These are phyloP conservation scores for Coelinius sp. DNA, from an alignment of 2,888 invertebrate species.

Conservation along the genomic window DNA sequence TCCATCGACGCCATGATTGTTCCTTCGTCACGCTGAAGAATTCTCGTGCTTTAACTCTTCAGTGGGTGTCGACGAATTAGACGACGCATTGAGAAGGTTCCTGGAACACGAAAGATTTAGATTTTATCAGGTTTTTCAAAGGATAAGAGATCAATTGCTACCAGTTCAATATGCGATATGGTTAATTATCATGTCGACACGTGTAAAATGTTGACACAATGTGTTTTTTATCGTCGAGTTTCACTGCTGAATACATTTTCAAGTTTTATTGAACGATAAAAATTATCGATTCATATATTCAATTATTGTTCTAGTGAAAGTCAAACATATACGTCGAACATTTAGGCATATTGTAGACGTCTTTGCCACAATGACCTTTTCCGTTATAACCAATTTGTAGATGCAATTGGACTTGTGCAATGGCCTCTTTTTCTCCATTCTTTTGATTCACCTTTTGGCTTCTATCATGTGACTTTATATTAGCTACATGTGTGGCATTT, in stretches of 20 bases:
- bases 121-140: not conserved
- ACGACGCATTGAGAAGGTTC: constrained; percentile 20
- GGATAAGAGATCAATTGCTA: not conserved
- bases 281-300: constrained; percentile 5
- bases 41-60: constrained; percentile 8
- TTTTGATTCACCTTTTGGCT: constrained; percentile 5
- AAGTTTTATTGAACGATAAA: not conserved
- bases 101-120: constrained; percentile 30
- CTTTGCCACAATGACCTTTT: constrained; percentile 1
- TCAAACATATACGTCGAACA: not conserved
- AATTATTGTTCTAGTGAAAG: not conserved
- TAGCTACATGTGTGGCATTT: constrained; percentile 20
- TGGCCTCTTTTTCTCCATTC: not conserved
- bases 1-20: constrained; percentile 1
- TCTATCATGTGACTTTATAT: constrained; percentile 12
- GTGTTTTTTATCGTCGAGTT: not conserved
- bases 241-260: not conserved
- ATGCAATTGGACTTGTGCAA: constrained; percentile 18
- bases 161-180: not conserved
- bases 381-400: constrained; percentile 1
- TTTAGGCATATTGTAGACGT: not conserved
- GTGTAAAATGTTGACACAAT: constrained; percentile 6
- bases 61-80: not conserved
- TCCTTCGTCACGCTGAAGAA: not conserved
- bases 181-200: not conserved